Evolutionary conservation across 2,113 vertebrate species (phyloP).

Genomic region (sheep (Ovis aries)): DNA sequence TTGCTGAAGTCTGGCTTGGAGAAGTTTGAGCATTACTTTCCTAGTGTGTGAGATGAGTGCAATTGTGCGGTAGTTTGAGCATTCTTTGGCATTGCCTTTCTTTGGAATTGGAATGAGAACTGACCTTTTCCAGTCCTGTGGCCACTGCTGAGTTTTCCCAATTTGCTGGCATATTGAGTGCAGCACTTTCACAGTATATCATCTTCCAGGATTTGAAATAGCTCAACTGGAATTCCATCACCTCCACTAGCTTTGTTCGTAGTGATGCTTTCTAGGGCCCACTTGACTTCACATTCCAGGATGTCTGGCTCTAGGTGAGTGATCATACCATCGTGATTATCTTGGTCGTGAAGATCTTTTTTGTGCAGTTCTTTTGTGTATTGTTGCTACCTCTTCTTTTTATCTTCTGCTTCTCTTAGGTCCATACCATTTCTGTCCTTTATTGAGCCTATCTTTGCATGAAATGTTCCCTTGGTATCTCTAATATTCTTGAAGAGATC

Average conservation of each 20-base stretch:
- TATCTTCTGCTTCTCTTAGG: neutral
- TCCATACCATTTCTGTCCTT: neutral
- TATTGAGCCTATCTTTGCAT: neutral
- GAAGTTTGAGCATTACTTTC: neutral
- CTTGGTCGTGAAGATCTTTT: neutral
- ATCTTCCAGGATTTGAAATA: no score
- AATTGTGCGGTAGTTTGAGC: neutral
- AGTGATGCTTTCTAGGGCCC: neutral
- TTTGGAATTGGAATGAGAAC: no score
- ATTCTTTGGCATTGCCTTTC: neutral
- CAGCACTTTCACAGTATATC: neutral
- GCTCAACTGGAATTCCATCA: no score
- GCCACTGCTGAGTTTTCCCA: no score
- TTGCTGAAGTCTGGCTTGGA: neutral
- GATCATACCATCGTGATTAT: accelerated
- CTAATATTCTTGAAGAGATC: neutral
- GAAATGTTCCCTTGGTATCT: neutral
- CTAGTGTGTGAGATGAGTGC: neutral
- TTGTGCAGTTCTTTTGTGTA: neutral
- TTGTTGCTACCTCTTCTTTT: neutral
- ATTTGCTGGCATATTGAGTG: neutral
- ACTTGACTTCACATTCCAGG: neutral
- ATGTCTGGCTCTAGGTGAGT: neutral
- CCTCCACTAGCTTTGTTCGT: neutral
- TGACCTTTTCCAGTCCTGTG: no score